Evolutionary conservation across 2,113 vertebrate genomes (phyloP).

Genomic region (Hipposideros armiger): DNA sequence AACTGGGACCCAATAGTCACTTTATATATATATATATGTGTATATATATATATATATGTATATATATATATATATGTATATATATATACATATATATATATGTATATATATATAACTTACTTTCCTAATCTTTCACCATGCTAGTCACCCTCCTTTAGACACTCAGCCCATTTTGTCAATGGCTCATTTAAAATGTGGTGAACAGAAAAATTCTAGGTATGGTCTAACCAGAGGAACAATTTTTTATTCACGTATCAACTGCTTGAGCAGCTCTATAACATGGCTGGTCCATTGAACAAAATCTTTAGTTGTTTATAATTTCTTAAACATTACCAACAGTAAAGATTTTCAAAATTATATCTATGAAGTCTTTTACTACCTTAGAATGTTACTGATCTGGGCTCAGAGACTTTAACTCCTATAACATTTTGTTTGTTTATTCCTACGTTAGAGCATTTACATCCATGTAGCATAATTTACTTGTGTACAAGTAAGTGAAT

Average conservation of each 20-base stretch:
- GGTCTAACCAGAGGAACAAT: background rate
- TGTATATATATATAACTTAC: background rate
- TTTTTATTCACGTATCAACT: conserved; percentile 1
- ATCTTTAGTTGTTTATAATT: background rate
- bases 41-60: no score
- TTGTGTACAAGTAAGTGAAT: background rate
- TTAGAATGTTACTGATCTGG: background rate
- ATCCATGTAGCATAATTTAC: background rate
- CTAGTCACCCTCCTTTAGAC: background rate
- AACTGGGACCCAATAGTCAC: background rate
- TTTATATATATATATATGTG: background rate
- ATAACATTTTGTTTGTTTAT: background rate
- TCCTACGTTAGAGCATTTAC: background rate
- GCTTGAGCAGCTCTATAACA: background rate
- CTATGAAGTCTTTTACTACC: background rate
- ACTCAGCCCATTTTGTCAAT: background rate
- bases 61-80: background rate
- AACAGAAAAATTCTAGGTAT: background rate
- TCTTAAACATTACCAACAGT: background rate
- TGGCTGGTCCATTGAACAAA: background rate
- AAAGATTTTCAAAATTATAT: background rate
- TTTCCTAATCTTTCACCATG: background rate
- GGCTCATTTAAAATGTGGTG: background rate
- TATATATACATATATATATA: no score
- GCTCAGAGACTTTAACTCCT: background rate